Conservation (phyloP, 1,140 invertebrate species). For the Globodera rostochiensis region DNA sequence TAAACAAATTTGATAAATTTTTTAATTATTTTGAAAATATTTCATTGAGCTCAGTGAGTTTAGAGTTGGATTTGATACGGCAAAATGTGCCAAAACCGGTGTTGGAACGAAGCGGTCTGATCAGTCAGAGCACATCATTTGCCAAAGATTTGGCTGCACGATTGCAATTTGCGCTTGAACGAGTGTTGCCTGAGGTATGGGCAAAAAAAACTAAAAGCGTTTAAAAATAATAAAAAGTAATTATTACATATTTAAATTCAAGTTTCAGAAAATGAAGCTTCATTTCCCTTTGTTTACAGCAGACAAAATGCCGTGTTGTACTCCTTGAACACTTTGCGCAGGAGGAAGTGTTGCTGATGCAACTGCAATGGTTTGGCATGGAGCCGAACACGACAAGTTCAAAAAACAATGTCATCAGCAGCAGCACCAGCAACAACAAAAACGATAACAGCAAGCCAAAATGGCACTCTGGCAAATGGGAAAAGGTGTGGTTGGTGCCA, state of each 20-base stretch:
- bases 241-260: too few species aligned
- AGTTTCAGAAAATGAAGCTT: conserved; percentile 20
- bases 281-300: conserved; percentile 44
- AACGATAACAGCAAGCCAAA: conserved; percentile 24
- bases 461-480: conserved; percentile 58
- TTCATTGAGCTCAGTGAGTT: background rate
- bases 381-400: conserved; percentile 31
- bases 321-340: conserved; percentile 51
- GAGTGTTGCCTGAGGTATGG: conserved; percentile 54
- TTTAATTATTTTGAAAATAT: background rate
- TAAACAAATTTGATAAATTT: too few species aligned
- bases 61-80: conserved; percentile 48
- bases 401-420: conserved; percentile 38
- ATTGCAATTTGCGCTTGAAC: conserved; percentile 61
- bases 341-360: conserved; percentile 50
- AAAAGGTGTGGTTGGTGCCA: conserved; percentile 52
- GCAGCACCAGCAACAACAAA: background rate
- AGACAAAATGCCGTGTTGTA: conserved; percentile 52
- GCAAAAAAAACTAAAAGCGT: too few species aligned
- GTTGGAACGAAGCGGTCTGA: conserved; percentile 46
- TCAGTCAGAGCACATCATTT: conserved; percentile 48
- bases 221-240: too few species aligned
- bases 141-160: conserved; percentile 57
- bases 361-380: conserved; percentile 63
- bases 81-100: conserved; percentile 49